Evolutionary conservation across 2,797 vertebrate species (phyloP), one percentile per base, ranked within the genome.

Genomic region (Poeciliopsis infans): DNA sequence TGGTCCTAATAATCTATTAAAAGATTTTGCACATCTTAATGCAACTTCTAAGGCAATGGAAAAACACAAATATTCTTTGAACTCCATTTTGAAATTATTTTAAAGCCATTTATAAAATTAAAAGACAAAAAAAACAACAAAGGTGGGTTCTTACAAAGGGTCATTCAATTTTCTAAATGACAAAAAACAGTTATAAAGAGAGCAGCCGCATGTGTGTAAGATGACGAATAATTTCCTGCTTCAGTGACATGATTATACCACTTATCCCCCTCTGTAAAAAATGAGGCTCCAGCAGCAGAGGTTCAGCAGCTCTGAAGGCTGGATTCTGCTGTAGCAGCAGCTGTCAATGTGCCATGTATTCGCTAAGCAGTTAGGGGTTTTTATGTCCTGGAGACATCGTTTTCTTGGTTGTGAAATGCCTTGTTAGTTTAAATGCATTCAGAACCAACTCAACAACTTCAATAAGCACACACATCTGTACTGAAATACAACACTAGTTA

Each of bases 281-380:
- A 4, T 3, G 68, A 87, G 57, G 79, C 68, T 73, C 39, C 68
- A 69, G 41, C 81, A 70, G 73, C 79, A 71, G 64, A 64, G 46
- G 75, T 15, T 74, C 80, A 86, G 59, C 80, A 75, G 83, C 83
- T 72, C 68, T 20, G 59, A 75, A 46, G 3, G 75, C 85, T 72
- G 77, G 28, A 74, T 82, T 83, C 70, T 84, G 86, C 86, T 83
- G 84, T 15, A 76, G 76, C 86, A 77, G 78, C 74, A 88, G 72
- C 86, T 85, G 86, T 83, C 85, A 81, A 6, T 43, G 80, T 83
- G 86, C 77, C 87, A 76, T 83, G 88, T 88, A 74, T 87, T 84
- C 84, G 43, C 77, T 73, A 46, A 72, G 83, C 87, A 85, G 76
- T 84, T 83, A 57, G 39, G 46, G 4, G 13, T 16, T 51, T 76